Base-by-base conservation (phyloP, 2,888 invertebrate species). In the Byasa hedistus region DNA sequence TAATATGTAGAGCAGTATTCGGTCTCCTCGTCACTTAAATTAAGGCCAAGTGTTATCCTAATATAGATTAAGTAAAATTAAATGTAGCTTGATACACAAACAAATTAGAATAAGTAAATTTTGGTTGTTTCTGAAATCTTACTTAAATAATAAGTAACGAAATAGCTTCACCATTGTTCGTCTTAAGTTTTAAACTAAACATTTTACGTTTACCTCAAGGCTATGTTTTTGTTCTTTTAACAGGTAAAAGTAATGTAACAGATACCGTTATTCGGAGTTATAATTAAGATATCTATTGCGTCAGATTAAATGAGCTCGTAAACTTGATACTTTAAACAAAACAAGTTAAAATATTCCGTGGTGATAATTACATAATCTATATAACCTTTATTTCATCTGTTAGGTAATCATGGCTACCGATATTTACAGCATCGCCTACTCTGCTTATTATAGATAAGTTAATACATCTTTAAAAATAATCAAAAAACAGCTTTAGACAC, bases 221-320 rank as follows among this genome's bases (percentile, higher is more conserved):
- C 39, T 24, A 48, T 57, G 57, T 48, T 63, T 63, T 64, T 57
- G 57, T 57, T 57, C 36, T 52, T 52, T 36, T 3, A 36, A 57
- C 56, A 24, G 23, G 24, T n/a, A 60, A 27, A 22, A 22, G 17
- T 60, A 65, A 55, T 60, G 60, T 60, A 48, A 60, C 48, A 44
- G 60, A 60, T 8, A 60, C 56, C 44, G 44, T 55, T 24, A 60
- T 51, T 65, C 24, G 17, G 55, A 22, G 10, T 51, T 44, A n/a
- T 65, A 65, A 65, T 60, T 65, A 59, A 56, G 48, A 48, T 55
- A 52, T 52, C 52, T 52, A 21, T 21, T 21, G 21, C 21, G 21
- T 61, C 21, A 32, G 54, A 61, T 61, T 52, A 22, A 32, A 7
- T 8, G 36, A 21, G 27, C 52, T 54, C 48, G 21, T 54, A 54